phyloP scores from a whole-genome alignment of 1,140 invertebrate genomes.

The Phocides pigmalion region DNA sequence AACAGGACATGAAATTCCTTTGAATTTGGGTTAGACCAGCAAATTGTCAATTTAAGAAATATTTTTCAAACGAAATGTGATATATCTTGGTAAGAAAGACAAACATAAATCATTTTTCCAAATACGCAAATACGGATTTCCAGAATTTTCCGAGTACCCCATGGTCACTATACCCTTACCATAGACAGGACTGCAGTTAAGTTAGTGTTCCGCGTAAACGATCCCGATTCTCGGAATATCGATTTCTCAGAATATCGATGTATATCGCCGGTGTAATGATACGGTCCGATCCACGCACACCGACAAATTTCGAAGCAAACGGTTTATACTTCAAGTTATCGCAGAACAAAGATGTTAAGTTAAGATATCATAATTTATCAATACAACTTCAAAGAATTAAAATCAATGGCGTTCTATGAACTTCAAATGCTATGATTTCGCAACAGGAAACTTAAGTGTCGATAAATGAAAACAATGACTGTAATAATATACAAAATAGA shows the following conservation, averaged over 20 bases:
- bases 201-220: conserved; percentile 46
- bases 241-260: conserved; percentile 56
- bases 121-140: not conserved
- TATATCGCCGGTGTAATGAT: conserved; percentile 51
- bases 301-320: conserved; percentile 24
- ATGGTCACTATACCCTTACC: conserved; percentile 1
- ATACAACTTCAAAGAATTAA: not conserved
- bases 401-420: not conserved
- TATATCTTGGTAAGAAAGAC: too few species aligned
- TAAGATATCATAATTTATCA: conserved; percentile 15
- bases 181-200: conserved; percentile 31
- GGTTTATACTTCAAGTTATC: conserved; percentile 7
- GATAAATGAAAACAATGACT: not conserved
- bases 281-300: conserved; percentile 39
- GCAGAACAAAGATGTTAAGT: conserved; percentile 22
- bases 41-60: too few species aligned
- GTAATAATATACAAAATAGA: too few species aligned
- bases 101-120: too few species aligned
- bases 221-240: conserved; percentile 57
- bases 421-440: not conserved
- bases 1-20: too few species aligned
- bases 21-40: too few species aligned
- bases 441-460: not conserved
- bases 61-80: too few species aligned
- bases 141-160: not conserved